Evolutionary conservation across 1,140 invertebrate species (phyloP), one percentile per base, ranked within the genome.

Genomic region (Drosophila virilis): DNA sequence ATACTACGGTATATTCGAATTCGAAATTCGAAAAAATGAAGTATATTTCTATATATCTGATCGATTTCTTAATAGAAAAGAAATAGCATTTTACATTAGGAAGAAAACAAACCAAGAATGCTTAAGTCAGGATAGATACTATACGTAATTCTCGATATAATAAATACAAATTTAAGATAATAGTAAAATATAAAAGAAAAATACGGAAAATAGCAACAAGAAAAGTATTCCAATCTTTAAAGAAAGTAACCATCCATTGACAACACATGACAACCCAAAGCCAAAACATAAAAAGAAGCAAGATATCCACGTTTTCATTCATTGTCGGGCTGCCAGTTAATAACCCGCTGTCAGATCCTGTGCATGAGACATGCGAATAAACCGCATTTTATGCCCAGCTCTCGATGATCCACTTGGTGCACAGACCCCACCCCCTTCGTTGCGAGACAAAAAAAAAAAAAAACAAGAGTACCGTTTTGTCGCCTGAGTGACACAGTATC

Each of bases 261-360:
- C 13, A 59, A 59, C n/a, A 43, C 55, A 58, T 58, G 55, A 45
- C 55, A 58, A 12, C 6, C 8, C n/a, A 7, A 51, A 35, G 32
- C n/a, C n/a, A 22, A 48, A 35, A 35, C 13, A 32, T 12, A 28
- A 17, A 28, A 8, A 17, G 46, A 72, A 57, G 64, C 54, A 50
- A 33, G 65, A 85, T 80, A 80, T 78, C 66, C 78, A 74, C 52
- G 78, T 69, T 76, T 86, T 86, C 82, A 85, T 85, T 88, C 82
- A 85, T 76, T 86, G 66, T 75, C 68, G 43, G 58, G 42, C 58
- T 68, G 74, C 38, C 77, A 64, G 59, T 28, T 78, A 74, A 82
- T 82, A 82, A 74, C 50, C 54, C 43, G 72, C 66, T 71, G 68
- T 68, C 76, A 71, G 71, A 48, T 40, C 65, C 54, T 51, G 43